Evolutionary conservation across 2,797 vertebrate genomes (phyloP), one percentile per base, ranked within the genome.

Genomic region (Paratrypauchen microcephalus): DNA sequence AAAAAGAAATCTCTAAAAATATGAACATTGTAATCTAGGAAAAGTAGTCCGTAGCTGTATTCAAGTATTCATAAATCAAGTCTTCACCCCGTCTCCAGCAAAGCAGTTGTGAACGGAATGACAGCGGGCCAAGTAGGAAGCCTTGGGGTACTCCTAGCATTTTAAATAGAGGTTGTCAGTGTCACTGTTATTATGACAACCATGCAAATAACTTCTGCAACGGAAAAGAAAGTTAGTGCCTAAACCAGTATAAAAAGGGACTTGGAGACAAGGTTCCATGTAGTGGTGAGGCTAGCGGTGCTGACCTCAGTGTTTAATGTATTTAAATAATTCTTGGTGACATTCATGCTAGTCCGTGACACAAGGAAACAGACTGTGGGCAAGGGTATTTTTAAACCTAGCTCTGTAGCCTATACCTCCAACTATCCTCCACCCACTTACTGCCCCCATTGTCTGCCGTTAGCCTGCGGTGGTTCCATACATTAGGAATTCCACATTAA

Each of bases 251-350:
- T 56, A 45, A 52, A 21, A 61, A 41, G 71, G 76, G 73, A 60
- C 48, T 64, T 52, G 67, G 48, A 62, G 54, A 74, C 73, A 81
- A 76, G 73, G 77, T 78, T 67, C 76, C 63, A 74, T 74, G 73
- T 48, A 66, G 71, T 45, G 8, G 54, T 16, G 54, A 68, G 50
- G 82, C 77, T 54, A 13, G 68, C 52, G 76, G 81, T 72, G 1
- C 62, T 84, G 82, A 86, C 80, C 78, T 83, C 75, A 39, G 60
- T 64, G 78, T 83, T 73, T 64, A 54, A 19, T 74, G 81, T 74
- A 83, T 87, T 84, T 81, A 80, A 84, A 85, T 83, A 76, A 84
- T 74, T 79, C 74, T 70, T 66, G 65, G 69, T 81, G 81, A 86
- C 82, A 81, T 77, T 77, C 76, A 78, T 68, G 78, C 65, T 15